phyloP scores from a whole-genome alignment of 2,888 invertebrate genomes.

The Philhelius pedissequus region DNA sequence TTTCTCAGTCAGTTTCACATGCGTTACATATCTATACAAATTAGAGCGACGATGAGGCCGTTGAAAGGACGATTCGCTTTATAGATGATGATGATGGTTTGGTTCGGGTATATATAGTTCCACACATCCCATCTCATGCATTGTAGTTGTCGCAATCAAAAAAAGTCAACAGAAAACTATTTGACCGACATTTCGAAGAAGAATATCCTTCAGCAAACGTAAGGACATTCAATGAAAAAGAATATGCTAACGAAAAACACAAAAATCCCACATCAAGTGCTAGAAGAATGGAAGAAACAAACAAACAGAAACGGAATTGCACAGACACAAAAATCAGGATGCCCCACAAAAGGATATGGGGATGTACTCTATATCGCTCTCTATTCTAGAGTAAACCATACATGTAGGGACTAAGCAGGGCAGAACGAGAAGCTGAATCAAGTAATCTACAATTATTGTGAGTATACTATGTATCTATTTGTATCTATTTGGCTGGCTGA shows the following conservation, averaged over 20 bases:
- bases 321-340: conserved; percentile 50
- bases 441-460: conserved; percentile 4
- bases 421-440: not conserved
- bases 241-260: conserved; percentile 4
- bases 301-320: not conserved
- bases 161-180: conserved; percentile 49
- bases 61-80: conserved; percentile 12
- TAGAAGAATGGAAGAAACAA: not conserved
- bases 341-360: conserved; percentile 46
- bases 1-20: conserved; percentile 48
- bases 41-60: conserved; percentile 1
- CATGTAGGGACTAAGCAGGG: no score
- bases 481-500: not conserved
- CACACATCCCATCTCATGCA: not conserved
- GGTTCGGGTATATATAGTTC: not conserved
- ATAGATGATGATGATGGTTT: not conserved
- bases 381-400: not conserved
- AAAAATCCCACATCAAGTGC: conserved; percentile 9
- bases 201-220: conserved; percentile 29
- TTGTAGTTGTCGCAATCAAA: not conserved
- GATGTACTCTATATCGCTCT: not conserved
- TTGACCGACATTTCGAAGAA: conserved; percentile 58
- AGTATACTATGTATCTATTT: not conserved
- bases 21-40: not conserved
- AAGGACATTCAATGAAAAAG: not conserved